Base-by-base conservation (phyloP, 2,888 invertebrate genomes). In the Empis livida region DNA sequence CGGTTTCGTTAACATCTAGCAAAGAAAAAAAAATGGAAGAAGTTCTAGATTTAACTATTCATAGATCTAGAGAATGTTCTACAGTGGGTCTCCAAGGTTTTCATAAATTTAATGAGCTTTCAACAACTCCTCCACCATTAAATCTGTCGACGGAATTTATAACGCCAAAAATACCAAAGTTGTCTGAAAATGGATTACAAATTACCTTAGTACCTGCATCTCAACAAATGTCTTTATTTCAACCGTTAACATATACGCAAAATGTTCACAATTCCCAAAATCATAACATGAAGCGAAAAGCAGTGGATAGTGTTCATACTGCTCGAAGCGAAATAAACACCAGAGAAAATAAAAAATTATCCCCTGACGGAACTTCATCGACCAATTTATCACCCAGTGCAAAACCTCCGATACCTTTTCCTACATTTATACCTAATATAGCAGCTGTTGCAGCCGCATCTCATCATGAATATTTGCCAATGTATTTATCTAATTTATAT, bases 231-330 rank as follows among this genome's bases (percentile, higher is more conserved):
- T 5, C 8, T 27, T 27, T 27, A 27, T 27, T 27, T 6, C 43
- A 27, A 23, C 44, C 44, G 13, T 10, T 50, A 31, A 52, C 53
- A 3, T 50, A 52, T 41, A 50, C 50, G 1, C 54, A 54, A 45
- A 50, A 45, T 42, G 50, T 54, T 10, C 53, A 55, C 20, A 55
- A 55, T 44, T 52, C 53, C 11, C 55, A 53, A 41, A 54, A 53
- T 43, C 55, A 55, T 39, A 55, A 52, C 39, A 54, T 52, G 10
- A 53, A 52, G 30, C 42, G 54, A 31, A 52, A 51, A 45, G 10
- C n/a, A n/a, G 39, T 49, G 2, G 54, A 54, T 43, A 49, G 48
- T 13, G n/a, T 35, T 27, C 8, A 27, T 27, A 27, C 5, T 8
- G 23, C 2, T 27, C 5, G 23, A 27, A 27, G 8, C 8, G 23